Evolutionary conservation across 2,113 vertebrate species (phyloP), one percentile per base, ranked within the genome.

Genomic region (Leuciscus idus): DNA sequence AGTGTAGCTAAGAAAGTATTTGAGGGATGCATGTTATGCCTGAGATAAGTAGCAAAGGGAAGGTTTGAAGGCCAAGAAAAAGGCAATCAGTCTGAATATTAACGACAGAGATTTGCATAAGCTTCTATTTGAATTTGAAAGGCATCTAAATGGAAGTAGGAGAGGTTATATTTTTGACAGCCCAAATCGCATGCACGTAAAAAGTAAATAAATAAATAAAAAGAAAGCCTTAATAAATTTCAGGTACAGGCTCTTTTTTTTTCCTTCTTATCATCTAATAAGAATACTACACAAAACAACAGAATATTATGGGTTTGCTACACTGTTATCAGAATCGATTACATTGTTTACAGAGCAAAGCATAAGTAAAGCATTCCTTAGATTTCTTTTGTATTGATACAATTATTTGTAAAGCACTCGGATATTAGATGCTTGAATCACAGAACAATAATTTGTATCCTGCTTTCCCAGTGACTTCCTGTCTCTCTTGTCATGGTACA

Each of bases 81-180:
- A 85, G 61, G 84, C 83, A 83, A 87, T 72, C 72, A 88, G 81
- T 68, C 62, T 3, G 55, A 88, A 73, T 64, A 88, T 85, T 80
- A 88, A 87, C 74, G 8, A 55, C 39, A 43, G 11, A 43, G 62
- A 85, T 88, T 82, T 84, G 61, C 79, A 85, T 78, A 85, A 84
- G 70, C 70, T 77, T 73, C 77, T 36, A 79, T 87, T 82, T 76
- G 61, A 90, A 87, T 84, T 62, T 87, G 36, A 87, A 84, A 82
- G 62, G 46, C 72, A 68, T 48, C 19, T 13, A 68, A 84, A 81
- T 76, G 50, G 36, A 79, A 39, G 66, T 79, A 62, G 43, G n/a
- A 55, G 62, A 84, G 62, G 66, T 68, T 39, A 46, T 33, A 78
- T 68, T 43, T 46, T 62, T 84, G 36, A 85, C 62, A 85, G 61